phyloP scores from a whole-genome alignment of 2,888 invertebrate genomes.

The Gastrophysa polygoni region DNA sequence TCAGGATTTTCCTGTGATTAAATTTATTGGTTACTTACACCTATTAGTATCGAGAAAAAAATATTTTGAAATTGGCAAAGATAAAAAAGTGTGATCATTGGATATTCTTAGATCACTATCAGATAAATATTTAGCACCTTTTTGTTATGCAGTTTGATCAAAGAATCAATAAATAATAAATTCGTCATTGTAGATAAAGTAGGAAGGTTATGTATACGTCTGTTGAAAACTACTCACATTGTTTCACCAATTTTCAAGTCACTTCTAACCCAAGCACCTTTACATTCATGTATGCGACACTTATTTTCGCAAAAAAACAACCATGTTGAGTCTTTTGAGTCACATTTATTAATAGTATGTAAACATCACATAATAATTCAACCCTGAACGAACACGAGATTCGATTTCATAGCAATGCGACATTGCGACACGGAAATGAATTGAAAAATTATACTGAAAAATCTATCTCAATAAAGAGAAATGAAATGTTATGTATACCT shows the following conservation, averaged over 20 bases:
- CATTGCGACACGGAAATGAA: background rate
- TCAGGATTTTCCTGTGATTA: no score
- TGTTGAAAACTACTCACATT: background rate
- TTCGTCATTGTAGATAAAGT: no score
- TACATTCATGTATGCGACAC: slow-evolving; percentile 24
- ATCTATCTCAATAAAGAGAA: background rate
- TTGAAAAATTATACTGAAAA: background rate
- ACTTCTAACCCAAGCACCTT: slow-evolving; percentile 4
- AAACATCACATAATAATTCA: slow-evolving; percentile 30
- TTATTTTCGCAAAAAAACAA: slow-evolving; percentile 39
- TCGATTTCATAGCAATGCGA: background rate
- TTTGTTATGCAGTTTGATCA: no score
- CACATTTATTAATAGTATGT: slow-evolving; percentile 46
- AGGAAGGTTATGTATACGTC: no score
- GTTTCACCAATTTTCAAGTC: background rate
- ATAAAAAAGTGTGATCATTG: no score
- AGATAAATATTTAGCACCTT: no score
- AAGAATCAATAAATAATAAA: no score
- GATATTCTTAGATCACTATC: no score
- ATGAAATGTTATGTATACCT: background rate
- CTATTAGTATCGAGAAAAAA: no score
- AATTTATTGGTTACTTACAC: no score
- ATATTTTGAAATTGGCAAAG: no score
- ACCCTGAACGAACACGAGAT: background rate
- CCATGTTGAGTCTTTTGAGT: slow-evolving; percentile 42